phyloP scores from a whole-genome alignment of 1,140 invertebrate species.

The Gryllus bimaculatus region DNA sequence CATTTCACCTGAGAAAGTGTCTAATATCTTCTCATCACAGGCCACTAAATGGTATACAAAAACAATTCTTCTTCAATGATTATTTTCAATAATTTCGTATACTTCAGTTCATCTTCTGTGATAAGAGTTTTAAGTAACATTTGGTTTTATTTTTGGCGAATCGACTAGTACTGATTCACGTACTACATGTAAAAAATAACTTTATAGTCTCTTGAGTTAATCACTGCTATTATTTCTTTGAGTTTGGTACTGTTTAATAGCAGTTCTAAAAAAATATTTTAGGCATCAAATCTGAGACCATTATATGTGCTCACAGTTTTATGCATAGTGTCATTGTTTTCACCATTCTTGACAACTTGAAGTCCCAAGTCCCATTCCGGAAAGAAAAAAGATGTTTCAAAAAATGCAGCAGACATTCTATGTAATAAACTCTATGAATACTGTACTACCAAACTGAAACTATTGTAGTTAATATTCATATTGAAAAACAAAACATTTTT shows the following conservation, averaged over 20 bases:
- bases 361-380: neutral
- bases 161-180: slow-evolving; percentile 15
- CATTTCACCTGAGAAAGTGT: slow-evolving; percentile 12
- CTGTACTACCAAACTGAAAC: neutral
- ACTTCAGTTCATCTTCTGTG: slow-evolving; percentile 9
- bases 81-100: slow-evolving; percentile 11
- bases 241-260: neutral
- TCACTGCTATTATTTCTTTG: neutral
- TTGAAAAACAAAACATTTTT: neutral
- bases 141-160: slow-evolving; percentile 13
- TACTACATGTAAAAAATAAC: slow-evolving; percentile 14
- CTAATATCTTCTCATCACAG: slow-evolving; percentile 13
- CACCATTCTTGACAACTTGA: neutral
- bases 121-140: neutral
- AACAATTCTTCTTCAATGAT: neutral
- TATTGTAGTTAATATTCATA: neutral
- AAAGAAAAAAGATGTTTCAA: neutral
- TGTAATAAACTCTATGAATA: neutral
- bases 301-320: neutral
- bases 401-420: neutral
- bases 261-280: neutral
- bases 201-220: slow-evolving; percentile 7
- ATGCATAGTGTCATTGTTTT: neutral
- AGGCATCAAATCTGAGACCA: neutral
- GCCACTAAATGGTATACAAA: slow-evolving; percentile 17